Evolutionary conservation across 2,888 invertebrate genomes (phyloP), one percentile per base, ranked within the genome.

Genomic region (Unio delphinus): DNA sequence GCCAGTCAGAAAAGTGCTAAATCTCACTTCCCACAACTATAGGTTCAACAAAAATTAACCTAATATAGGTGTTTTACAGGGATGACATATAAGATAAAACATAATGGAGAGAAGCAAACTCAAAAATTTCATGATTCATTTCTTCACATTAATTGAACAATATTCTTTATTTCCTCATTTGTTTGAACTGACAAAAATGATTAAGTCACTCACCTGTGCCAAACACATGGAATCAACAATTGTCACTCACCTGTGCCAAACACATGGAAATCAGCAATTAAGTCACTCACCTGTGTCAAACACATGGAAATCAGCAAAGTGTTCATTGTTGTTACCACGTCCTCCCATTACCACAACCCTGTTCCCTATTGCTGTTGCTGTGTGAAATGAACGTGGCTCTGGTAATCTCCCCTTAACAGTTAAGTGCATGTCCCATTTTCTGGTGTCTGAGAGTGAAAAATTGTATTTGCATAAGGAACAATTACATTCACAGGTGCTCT

Each of bases 321-420:
- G 88, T 56, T 86, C 67, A 65, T 89, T 83, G 26, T 82, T 69
- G 23, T 72, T 64, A 4, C 85, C 84, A 55, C 89, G 74, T 6
- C 89, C 89, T 20, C 89, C 89, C 56, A 86, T 76, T 3, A 89
- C 80, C 1, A 88, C 83, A 28, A 86, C 81, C 57, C 83, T 69
- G 5, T 80, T 80, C 15, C 86, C 88, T 3, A 86, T 82, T 28
- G 85, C 75, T 17, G 83, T 83, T 1, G 79, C 78, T 20, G 87
- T 76, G 69, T 89, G 89, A 68, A 88, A 89, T 23, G 89, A 89
- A 20, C 89, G 73, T 7, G 87, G 81, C 15, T 75, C 85, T 55
- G 89, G 89, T 57, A 70, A 70, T 30, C 75, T 73, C 17, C 89
- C 89, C 57, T 73, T 74, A 15, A 75, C 67, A 34, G 80, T 70